A percentile compares a stretch with the other conserved stretches of the same genome.
Evolutionary conservation across 2,113 vertebrate species (phyloP).

Genomic region (Cyanoliseus patagonus): DNA sequence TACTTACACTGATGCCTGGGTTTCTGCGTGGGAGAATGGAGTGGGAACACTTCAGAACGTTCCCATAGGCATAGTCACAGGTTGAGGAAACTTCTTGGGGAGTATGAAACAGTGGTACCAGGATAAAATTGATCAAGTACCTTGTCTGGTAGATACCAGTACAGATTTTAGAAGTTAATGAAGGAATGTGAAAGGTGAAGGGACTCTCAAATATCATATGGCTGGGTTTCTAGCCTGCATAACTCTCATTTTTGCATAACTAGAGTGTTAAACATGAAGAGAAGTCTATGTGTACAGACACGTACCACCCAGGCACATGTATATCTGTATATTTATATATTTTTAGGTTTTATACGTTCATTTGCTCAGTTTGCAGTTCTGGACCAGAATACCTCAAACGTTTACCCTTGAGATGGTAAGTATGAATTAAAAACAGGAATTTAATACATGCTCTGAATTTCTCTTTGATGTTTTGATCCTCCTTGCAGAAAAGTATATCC

Average conservation of each 20-base stretch:
- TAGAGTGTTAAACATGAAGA: background rate
- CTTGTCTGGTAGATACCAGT: background rate
- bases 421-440: background rate
- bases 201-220: background rate
- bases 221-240: background rate
- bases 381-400: constrained; percentile 98
- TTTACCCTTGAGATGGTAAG: constrained; percentile 94
- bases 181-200: background rate
- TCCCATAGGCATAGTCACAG: background rate
- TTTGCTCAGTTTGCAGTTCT: constrained; percentile 98
- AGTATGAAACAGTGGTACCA: background rate
- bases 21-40: background rate
- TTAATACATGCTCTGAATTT: background rate
- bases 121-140: background rate
- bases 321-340: background rate
- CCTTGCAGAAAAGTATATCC: background rate
- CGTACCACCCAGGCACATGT: background rate
- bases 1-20: background rate
- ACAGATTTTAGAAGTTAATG: background rate
- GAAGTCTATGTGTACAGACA: background rate
- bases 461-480: background rate
- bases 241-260: background rate
- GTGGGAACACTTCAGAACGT: background rate
- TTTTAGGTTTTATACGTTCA: constrained; percentile 95
- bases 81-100: background rate